These are phyloP conservation scores for Eurosta solidaginis DNA, from an alignment of 1,140 invertebrate genomes.

Conservation along the genomic window DNA sequence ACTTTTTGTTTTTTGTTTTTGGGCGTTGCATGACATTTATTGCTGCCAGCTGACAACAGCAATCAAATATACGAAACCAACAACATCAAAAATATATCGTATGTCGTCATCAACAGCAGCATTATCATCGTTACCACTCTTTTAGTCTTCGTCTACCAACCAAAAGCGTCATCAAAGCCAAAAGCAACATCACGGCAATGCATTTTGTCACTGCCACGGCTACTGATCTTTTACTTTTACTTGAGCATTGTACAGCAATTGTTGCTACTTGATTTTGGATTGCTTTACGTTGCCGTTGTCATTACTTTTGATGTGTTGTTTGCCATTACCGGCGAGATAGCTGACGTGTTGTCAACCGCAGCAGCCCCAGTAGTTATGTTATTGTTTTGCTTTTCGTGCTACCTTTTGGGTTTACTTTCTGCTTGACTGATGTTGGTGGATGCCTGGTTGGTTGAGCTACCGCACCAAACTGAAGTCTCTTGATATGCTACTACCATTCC, in stretches of 20 bases:
- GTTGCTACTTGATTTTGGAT: not conserved
- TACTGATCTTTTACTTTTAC: not conserved
- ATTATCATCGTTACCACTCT: not conserved
- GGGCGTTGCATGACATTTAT: not conserved
- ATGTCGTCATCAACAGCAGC: not conserved
- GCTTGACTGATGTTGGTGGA: not conserved
- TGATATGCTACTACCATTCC: too few relatives aligned
- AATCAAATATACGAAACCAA: not conserved
- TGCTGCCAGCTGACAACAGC: not conserved
- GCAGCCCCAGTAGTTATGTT: not conserved
- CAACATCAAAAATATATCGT: not conserved
- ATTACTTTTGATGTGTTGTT: not conserved
- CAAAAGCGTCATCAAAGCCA: too few relatives aligned
- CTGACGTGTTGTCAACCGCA: not conserved
- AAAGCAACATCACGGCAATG: not conserved
- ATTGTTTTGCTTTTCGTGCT: not conserved
- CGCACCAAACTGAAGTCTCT: not conserved
- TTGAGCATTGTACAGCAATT: not conserved
- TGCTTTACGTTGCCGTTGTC: not conserved
- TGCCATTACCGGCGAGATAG: slow-evolving; percentile 8
- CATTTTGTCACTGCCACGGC: not conserved
- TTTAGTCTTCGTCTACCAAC: too few relatives aligned
- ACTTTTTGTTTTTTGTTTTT: not conserved
- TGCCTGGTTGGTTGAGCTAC: not conserved
- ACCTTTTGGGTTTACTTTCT: not conserved